phyloP scores from a whole-genome alignment of 2,113 vertebrate genomes.

The Cyprinodon variegatus region DNA sequence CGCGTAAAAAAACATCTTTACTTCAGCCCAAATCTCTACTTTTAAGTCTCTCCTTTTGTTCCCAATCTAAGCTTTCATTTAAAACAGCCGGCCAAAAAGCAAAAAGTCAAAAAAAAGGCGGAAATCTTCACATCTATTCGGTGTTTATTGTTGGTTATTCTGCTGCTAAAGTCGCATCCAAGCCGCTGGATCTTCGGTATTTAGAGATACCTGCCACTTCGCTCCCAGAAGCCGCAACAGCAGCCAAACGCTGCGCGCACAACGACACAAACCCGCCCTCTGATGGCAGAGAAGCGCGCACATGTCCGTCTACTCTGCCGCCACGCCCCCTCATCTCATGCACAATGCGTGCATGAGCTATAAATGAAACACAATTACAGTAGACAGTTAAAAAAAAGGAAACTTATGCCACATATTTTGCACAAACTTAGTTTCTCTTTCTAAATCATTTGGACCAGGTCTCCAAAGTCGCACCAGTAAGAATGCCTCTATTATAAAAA shows the following conservation, averaged over 20 bases:
- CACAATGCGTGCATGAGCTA: background rate
- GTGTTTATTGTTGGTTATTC: conserved; percentile 13
- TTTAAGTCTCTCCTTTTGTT: conserved; percentile 54
- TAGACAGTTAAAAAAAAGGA: background rate
- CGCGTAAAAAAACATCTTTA: conserved; percentile 33
- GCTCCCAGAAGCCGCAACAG: conserved; percentile 36
- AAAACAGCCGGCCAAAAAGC: conserved; percentile 14
- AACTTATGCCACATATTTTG: background rate
- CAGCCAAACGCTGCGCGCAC: conserved; percentile 52
- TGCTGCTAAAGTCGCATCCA: conserved; percentile 27
- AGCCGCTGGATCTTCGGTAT: conserved; percentile 22
- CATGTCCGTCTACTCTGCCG: conserved; percentile 44
- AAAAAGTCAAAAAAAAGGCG: background rate
- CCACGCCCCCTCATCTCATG: conserved; percentile 45
- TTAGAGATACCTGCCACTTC: conserved; percentile 44
- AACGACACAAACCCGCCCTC: conserved; percentile 68
- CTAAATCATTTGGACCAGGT: background rate
- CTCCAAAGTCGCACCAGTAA: background rate
- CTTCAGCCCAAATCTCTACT: conserved; percentile 37
- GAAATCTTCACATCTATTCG: conserved; percentile 22
- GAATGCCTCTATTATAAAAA: background rate
- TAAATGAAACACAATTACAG: no score
- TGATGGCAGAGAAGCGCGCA: conserved; percentile 58
- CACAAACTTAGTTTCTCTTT: background rate
- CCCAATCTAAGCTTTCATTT: conserved; percentile 14